Evolutionary conservation across 1,140 invertebrate genomes (phyloP), one percentile per base, ranked within the genome.

Genomic region (Diabrotica undecimpunctata): DNA sequence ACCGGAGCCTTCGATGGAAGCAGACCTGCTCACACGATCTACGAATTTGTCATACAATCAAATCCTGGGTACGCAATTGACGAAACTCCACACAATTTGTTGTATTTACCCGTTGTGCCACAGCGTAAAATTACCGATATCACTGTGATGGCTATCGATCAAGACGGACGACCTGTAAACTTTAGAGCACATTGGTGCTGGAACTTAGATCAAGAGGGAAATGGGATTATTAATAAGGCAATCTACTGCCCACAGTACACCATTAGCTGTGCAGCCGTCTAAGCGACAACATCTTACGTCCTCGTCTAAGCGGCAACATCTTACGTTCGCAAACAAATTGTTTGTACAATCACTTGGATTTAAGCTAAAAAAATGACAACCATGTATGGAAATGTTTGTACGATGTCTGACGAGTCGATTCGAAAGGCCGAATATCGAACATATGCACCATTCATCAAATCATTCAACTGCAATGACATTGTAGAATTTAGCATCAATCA

Each of bases 91-190:
- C 38, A 37, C 46, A 64, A 71, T 35, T 7, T 64, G 4, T 61
- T 71, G 10, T 71, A 69, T 65, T 53, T 71, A 38, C 62, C 57
- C 35, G 52, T 63, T 25, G 54, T 69, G 5, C 69, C 61, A 12
- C 54, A 61, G 46, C 25, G n/a, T 13, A 2, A 25, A 12, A 70
- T 61, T 35, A 53, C 53, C 50, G 67, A 70, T 54, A 70, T 70
- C 8, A 71, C 69, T 10, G 11, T 70, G 13, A 61, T 57, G 6
- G 13, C 67, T n/a, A 11, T 70, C 7, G 63, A 70, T 66, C 70
- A 71, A 62, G 61, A 71, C 65, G 62, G 57, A 6, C 10, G 41
- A 0, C 56, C 61, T 4, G 65, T 71, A 13, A 65, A 70, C 64
- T 70, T 70, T 62, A 10, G 63, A 39, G 68, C 10, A 41, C 39